A percentile compares a stretch with the other conserved stretches of the same genome.
phyloP scores from a whole-genome alignment of 2,888 invertebrate genomes.

The Ryuthela nishihirai region DNA sequence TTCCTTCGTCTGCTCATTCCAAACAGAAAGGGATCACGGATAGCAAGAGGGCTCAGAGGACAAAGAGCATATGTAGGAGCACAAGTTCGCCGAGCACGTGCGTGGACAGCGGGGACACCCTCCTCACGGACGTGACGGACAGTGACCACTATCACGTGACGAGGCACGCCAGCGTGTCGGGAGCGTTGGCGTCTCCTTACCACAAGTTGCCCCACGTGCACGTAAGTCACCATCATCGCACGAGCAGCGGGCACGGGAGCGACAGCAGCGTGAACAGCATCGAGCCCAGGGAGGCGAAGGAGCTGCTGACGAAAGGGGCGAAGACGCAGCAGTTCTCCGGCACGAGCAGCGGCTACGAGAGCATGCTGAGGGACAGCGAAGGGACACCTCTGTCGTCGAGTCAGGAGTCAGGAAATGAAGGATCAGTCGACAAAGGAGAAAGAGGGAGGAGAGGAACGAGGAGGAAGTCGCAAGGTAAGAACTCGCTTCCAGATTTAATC shows the following conservation, averaged over 20 bases:
- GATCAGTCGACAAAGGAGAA: slow-evolving; percentile 44
- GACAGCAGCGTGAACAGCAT: slow-evolving; percentile 45
- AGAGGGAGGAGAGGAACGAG: slow-evolving; percentile 45
- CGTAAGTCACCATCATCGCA: slow-evolving; percentile 46
- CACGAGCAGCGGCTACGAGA: slow-evolving; percentile 84
- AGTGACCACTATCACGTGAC: slow-evolving; percentile 20
- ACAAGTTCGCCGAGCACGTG: slow-evolving; percentile 32
- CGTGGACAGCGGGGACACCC: slow-evolving; percentile 31
- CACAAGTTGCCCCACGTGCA: slow-evolving; percentile 50
- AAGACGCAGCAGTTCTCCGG: slow-evolving; percentile 48
- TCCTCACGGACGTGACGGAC: slow-evolving; percentile 25
- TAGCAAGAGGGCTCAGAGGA: slow-evolving; percentile 16
- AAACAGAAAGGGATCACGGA: slow-evolving; percentile 21
- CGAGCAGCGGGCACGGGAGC: slow-evolving; percentile 53
- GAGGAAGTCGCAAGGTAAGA: slow-evolving; percentile 27
- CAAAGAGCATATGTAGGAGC: slow-evolving; percentile 24
- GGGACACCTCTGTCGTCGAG: slow-evolving; percentile 78
- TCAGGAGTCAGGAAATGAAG: slow-evolving; percentile 52
- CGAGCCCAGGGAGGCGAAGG: slow-evolving; percentile 32
- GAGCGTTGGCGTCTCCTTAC: slow-evolving; percentile 50
- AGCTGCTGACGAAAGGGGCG: slow-evolving; percentile 27
- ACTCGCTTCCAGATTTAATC: too few relatives aligned
- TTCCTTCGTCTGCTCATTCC: slow-evolving; percentile 1
- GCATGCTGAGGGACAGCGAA: slow-evolving; percentile 77
- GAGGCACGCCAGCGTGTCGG: slow-evolving; percentile 23